Evolutionary conservation across 92 coral and sea anemone genomes (phyloP).

Genomic region (Epizoanthus illoricatus): DNA sequence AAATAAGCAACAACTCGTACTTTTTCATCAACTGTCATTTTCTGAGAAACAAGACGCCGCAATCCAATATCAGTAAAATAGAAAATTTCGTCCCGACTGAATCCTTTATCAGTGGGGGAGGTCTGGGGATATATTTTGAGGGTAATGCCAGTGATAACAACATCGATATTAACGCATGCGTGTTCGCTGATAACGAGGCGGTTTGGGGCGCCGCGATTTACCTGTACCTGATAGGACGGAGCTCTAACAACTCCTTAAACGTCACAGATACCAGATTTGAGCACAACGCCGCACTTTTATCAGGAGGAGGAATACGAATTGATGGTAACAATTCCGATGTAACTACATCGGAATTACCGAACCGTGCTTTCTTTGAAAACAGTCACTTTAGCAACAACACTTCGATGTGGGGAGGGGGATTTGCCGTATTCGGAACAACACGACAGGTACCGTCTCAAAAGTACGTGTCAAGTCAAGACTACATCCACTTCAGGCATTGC

Average conservation of each 20-base stretch:
- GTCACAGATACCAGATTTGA: slow-evolving; percentile 43
- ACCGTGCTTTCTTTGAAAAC: slow-evolving; percentile 12
- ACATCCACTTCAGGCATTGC: slow-evolving; percentile 48
- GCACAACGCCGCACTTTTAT: slow-evolving; percentile 47
- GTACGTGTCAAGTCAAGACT: slow-evolving; percentile 3
- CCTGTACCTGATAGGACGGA: slow-evolving; percentile 36
- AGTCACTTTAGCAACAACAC: slow-evolving; percentile 47
- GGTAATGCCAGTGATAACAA: slow-evolving; percentile 72
- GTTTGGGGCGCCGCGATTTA: slow-evolving; percentile 87
- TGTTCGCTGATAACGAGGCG: slow-evolving; percentile 64
- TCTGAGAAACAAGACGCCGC: slow-evolving; percentile 61
- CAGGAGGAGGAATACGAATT: slow-evolving; percentile 80
- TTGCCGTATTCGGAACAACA: slow-evolving; percentile 63
- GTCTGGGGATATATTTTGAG: slow-evolving; percentile 54
- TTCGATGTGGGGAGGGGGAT: slow-evolving; percentile 71
- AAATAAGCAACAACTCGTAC: slow-evolving; percentile 62
- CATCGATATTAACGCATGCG: slow-evolving; percentile 44
- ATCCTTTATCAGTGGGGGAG: slow-evolving; percentile 81
- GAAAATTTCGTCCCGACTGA: slow-evolving; percentile 1
- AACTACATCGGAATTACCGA: slow-evolving; percentile 7
- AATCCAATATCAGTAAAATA: neutral
- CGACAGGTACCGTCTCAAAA: slow-evolving; percentile 15
- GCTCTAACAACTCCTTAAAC: slow-evolving; percentile 37
- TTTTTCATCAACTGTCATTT: slow-evolving; percentile 53
- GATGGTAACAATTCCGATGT: slow-evolving; percentile 36